These are phyloP conservation scores for Lasioglossum lativentre DNA, from an alignment of 2,888 invertebrate genomes.

Conservation along the genomic window DNA sequence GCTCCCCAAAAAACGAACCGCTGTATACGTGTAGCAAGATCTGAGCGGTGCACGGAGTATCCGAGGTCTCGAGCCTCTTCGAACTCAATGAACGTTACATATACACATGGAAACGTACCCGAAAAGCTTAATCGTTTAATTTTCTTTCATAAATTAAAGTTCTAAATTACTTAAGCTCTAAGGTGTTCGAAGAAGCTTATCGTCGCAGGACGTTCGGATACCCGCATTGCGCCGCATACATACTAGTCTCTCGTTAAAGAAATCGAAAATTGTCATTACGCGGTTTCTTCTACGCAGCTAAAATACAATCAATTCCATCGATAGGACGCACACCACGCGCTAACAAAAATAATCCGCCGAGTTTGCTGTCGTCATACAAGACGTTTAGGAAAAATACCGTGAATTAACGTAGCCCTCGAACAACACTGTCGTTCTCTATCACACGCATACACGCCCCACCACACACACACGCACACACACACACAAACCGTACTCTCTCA, in stretches of 20 bases:
- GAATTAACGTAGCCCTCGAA: slow-evolving; percentile 37
- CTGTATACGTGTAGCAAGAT: neutral
- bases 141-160: no score
- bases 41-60: neutral
- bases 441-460: no score
- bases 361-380: slow-evolving; percentile 5
- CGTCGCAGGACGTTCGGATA: neutral
- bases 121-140: no score
- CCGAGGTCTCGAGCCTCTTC: neutral
- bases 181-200: no score
- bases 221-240: neutral
- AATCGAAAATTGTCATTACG: slow-evolving; percentile 6
- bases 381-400: slow-evolving; percentile 35
- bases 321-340: slow-evolving; percentile 39
- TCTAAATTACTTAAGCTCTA: no score
- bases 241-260: neutral
- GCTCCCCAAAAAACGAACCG: neutral
- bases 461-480: neutral
- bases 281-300: slow-evolving; percentile 1
- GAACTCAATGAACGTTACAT: neutral
- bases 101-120: no score
- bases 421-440: neutral
- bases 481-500: neutral
- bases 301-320: slow-evolving; percentile 47
- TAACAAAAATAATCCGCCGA: slow-evolving; percentile 24